These are phyloP conservation scores for Anabas testudineus DNA, from an alignment of 2,797 vertebrate species.

Conservation along the genomic window DNA sequence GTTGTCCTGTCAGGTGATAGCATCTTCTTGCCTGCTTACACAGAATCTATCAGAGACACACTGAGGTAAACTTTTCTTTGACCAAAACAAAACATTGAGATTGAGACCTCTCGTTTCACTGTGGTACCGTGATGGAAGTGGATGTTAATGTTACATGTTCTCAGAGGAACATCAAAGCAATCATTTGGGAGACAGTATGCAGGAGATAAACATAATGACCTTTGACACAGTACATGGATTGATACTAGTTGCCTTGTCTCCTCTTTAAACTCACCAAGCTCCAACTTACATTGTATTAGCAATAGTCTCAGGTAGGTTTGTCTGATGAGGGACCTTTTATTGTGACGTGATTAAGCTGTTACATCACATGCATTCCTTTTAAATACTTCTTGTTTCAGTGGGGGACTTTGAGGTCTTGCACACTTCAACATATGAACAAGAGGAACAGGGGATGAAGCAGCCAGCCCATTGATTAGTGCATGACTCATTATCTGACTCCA, in stretches of 20 bases:
- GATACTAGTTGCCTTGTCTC: background rate
- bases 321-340: background rate
- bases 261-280: background rate
- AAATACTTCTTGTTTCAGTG: background rate
- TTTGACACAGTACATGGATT: background rate
- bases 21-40: conserved; percentile 31
- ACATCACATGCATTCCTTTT: background rate
- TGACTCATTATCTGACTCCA: too few relatives aligned
- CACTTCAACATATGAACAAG: too few relatives aligned
- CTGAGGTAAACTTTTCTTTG: background rate
- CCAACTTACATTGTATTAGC: too few relatives aligned
- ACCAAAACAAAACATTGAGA: background rate
- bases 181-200: background rate
- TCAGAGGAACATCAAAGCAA: background rate
- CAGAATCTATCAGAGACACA: background rate
- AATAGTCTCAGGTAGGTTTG: background rate
- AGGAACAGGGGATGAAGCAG: too few relatives aligned
- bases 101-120: background rate
- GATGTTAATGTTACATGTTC: background rate
- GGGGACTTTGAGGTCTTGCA: too few relatives aligned
- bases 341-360: too few relatives aligned
- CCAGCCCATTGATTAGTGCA: too few relatives aligned
- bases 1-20: conserved; percentile 37
- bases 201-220: background rate
- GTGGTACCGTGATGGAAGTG: background rate